phyloP scores from a whole-genome alignment of 2,888 invertebrate species.

The Tholera decimalis region DNA sequence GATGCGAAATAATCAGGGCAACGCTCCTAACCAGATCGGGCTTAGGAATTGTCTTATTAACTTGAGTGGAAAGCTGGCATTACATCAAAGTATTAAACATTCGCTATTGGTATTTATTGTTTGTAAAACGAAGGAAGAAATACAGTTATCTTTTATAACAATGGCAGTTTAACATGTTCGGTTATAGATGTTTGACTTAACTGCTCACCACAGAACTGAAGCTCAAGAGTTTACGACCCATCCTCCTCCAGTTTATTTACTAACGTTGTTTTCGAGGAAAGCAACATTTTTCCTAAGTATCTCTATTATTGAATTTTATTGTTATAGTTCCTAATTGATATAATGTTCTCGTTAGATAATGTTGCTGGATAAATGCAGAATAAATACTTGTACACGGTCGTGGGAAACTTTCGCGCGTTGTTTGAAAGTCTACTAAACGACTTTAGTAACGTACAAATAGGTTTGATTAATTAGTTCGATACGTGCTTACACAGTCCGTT shows the following conservation, averaged over 20 bases:
- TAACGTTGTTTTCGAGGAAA: slow-evolving; percentile 21
- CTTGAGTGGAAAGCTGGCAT: slow-evolving; percentile 34
- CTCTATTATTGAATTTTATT: slow-evolving; percentile 51
- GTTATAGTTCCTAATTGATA: slow-evolving; percentile 56
- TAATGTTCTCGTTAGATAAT: slow-evolving; percentile 64
- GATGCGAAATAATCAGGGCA: slow-evolving; percentile 62
- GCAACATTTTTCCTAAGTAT: slow-evolving; percentile 36
- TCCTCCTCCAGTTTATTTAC: slow-evolving; percentile 1
- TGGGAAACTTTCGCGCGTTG: slow-evolving; percentile 79
- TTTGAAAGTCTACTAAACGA: slow-evolving; percentile 66
- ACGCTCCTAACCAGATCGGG: slow-evolving; percentile 57
- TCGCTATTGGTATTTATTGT: slow-evolving; percentile 15
- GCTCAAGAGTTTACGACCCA: background rate
- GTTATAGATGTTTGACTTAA: slow-evolving; percentile 11
- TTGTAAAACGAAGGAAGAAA: slow-evolving; percentile 2
- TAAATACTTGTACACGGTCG: slow-evolving; percentile 62
- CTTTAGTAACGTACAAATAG: slow-evolving; percentile 60
- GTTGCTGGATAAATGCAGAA: slow-evolving; percentile 67
- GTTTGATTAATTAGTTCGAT: slow-evolving; percentile 65
- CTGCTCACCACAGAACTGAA: slow-evolving; percentile 4
- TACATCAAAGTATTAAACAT: slow-evolving; percentile 32
- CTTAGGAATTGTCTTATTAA: slow-evolving; percentile 51
- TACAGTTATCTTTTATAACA: slow-evolving; percentile 13
- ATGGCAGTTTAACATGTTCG: slow-evolving; percentile 14
- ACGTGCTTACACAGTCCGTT: slow-evolving; percentile 53